Evolutionary conservation across 2,113 vertebrate genomes (phyloP), one percentile per base, ranked within the genome.

Genomic region (Lutjanus erythropterus): DNA sequence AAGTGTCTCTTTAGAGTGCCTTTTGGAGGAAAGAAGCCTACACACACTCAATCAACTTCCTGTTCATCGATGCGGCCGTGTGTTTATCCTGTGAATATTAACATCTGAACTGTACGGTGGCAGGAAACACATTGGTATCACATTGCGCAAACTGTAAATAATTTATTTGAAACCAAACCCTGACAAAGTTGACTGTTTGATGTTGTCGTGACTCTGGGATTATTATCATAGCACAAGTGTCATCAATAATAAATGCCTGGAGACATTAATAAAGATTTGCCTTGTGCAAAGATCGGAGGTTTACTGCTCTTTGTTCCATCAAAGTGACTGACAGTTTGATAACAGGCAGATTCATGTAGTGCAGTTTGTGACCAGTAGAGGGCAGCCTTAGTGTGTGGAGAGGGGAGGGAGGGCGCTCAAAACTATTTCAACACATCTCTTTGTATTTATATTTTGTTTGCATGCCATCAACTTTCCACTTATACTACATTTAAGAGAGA

Each of bases 171-270:
- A 88, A 75, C 61, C 46, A 55, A 84, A 81, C 62, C 75, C 53
- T 35, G 80, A 76, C 64, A 72, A 74, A 74, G 73, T 73, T 52
- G 67, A 80, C 78, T 27, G 55, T 83, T 75, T 33, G 10, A 62
- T 77, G 83, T 83, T 83, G 35, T 74, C 78, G 64, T 90, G 78
- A 69, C 74, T 78, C 68, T 66, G 62, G 61, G 67, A 58, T 81
- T 53, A 68, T 72, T 71, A 70, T n/a, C n/a, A n/a, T 23, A 68
- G 52, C 68, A 72, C 65, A 55, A 53, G 49, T 76, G 46, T 86
- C 47, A 81, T 77, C 50, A 56, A 75, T 75, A 69, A 61, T 47
- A 29, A 39, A 83, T 52, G n/a, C 55, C 55, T 78, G 75, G 62
- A 76, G 69, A 71, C 16, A 33, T 78, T n/a, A 58, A 62, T 78